Evolutionary conservation across 35 echinoderm and acorn worm species (phyloP).

Genomic region (Stichopus chloronotus): DNA sequence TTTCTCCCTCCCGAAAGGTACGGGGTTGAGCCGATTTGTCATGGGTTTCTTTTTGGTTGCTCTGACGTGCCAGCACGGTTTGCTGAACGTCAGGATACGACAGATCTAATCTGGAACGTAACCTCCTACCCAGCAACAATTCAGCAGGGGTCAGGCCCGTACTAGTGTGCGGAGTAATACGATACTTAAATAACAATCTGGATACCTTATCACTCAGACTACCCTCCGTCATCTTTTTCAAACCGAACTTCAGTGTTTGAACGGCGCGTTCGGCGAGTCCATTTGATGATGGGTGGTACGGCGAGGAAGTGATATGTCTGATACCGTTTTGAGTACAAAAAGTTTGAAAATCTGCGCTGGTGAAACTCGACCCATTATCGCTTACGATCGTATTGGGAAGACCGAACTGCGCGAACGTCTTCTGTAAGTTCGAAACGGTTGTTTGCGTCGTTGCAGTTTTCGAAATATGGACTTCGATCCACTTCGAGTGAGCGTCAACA

Average conservation of each 20-base stretch:
- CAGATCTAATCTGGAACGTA: constrained; percentile 21
- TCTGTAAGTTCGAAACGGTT: background rate
- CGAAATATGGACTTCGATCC: constrained; percentile 1
- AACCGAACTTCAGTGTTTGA: constrained; percentile 29
- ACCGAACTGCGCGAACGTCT: constrained; percentile 41
- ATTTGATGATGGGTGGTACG: constrained; percentile 61
- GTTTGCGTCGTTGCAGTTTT: background rate
- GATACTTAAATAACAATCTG: constrained; percentile 67
- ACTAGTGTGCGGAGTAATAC: constrained; percentile 64
- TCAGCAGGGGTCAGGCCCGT: constrained; percentile 61
- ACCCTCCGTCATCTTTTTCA: constrained; percentile 42
- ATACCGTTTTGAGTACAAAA: constrained; percentile 53
- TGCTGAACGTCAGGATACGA: constrained; percentile 35
- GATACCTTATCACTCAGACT: constrained; percentile 59
- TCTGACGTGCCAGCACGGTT: constrained; percentile 22
- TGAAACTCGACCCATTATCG: constrained; percentile 72
- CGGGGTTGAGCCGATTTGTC: constrained; percentile 2
- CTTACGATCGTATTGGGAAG: constrained; percentile 43
- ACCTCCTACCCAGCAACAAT: constrained; percentile 11
- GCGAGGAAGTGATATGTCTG: background rate
- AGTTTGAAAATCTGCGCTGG: constrained; percentile 38
- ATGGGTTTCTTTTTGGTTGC: constrained; percentile 43
- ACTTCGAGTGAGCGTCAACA: constrained; percentile 12
- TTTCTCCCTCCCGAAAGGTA: background rate
- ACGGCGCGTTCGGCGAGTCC: constrained; percentile 52